Evolutionary conservation across 2,113 vertebrate species (phyloP), one percentile per base, ranked within the genome.

Genomic region (Alethe castanea): DNA sequence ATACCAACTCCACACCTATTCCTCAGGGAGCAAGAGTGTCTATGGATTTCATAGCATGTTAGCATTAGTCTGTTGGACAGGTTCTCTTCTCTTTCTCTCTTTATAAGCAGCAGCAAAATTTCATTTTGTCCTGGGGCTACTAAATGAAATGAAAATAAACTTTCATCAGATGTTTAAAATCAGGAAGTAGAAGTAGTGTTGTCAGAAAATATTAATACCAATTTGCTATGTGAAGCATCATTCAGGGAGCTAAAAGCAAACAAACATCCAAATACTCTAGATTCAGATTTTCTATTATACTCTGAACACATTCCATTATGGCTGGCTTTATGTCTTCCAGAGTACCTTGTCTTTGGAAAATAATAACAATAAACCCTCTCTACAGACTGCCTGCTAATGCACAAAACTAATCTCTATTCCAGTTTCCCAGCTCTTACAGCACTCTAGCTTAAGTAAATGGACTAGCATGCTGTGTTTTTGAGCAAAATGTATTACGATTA

Each of bases 181-280:
- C 71, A 81, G 38, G 64, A 89, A 70, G 54, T 44, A 72, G 57
- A 93, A 81, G n/a, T 35, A 87, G 70, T 61, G 26, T 62, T 36
- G 81, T 90, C 93, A 95, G 59, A 95, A 92, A 94, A 90, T 72
- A 90, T 95, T 90, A 95, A 87, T 85, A 17, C 26, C 5, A 85
- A 69, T 74, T 96, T 95, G 47, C 11, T 40, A 48, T 47, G 17
- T 57, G 78, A 95, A 33, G 50, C 53, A 61, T 92, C 40, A 67
- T 71, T 82, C 35, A 60, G 52, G 5, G 54, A 36, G 38, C 57
- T 73, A 35, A 64, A 64, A 38, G 9, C 23, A 38, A 40, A 26
- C 14, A 60, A 54, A 45, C 14, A 40, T 45, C 13, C 33, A 40
- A 48, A 14, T 3, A 11, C 10, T 47, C 11, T 17, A 50, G 12